Percentiles rank a stretch among this genome's conserved stretches.
phyloP scores from a whole-genome alignment of 1,140 invertebrate species.

The Hormaphis cornu region DNA sequence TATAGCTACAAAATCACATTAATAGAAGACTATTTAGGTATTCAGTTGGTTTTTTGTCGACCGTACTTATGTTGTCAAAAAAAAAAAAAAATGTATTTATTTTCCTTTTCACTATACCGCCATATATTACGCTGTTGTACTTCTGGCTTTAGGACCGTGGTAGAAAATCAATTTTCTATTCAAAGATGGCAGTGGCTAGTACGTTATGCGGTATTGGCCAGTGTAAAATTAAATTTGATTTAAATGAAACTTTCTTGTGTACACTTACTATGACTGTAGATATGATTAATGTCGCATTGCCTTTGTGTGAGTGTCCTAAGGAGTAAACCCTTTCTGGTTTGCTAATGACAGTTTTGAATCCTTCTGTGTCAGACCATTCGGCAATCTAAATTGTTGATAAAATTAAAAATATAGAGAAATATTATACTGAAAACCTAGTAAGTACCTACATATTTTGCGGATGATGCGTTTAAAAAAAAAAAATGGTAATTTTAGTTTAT shows the following conservation, averaged over 20 bases:
- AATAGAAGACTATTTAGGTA: neutral
- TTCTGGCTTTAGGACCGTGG: too few species aligned
- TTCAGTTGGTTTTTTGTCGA: neutral
- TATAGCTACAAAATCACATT: too few species aligned
- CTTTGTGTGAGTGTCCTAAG: conserved; percentile 30
- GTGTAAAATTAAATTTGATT: neutral
- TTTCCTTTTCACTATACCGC: neutral
- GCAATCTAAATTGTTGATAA: conserved; percentile 56
- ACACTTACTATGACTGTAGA: neutral
- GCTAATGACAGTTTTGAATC: conserved; percentile 64
- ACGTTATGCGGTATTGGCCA: neutral
- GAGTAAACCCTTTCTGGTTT: conserved; percentile 52
- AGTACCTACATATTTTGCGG: neutral
- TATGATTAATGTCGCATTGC: conserved; percentile 14
- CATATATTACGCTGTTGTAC: neutral
- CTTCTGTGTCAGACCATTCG: conserved; percentile 78
- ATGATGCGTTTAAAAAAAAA: neutral
- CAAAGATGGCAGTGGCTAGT: too few species aligned
- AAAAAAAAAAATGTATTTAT: neutral
- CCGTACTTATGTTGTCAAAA: neutral
- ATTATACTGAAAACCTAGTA: too few species aligned
- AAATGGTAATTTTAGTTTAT: too few species aligned
- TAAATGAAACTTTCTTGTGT: neutral
- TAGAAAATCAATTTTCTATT: too few species aligned
- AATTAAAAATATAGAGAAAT: neutral